Evolutionary conservation across 1,140 invertebrate genomes (phyloP).

Genomic region (Archivesica marissinica): DNA sequence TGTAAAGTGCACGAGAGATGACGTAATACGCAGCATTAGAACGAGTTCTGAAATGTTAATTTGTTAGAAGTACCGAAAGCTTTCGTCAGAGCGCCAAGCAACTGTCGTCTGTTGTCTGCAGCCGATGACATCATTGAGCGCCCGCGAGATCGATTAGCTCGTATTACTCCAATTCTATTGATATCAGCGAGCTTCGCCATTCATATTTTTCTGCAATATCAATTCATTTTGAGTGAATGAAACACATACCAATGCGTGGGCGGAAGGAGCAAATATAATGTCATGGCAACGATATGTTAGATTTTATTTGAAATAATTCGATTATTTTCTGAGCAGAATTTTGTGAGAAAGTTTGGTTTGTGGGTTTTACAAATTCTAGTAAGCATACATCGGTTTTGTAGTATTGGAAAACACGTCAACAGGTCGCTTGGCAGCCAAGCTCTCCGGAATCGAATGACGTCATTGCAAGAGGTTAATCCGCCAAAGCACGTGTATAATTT

Average conservation of each 20-base stretch:
- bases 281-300: slow-evolving; percentile 5
- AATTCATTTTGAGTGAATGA: slow-evolving; percentile 39
- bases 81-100: slow-evolving; percentile 33
- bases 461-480: slow-evolving; percentile 47
- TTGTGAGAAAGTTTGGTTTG: slow-evolving; percentile 32
- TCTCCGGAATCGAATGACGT: slow-evolving; percentile 36
- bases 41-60: slow-evolving; percentile 18
- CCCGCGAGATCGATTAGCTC: slow-evolving; percentile 46
- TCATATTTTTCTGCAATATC: slow-evolving; percentile 38
- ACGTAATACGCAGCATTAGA: slow-evolving; percentile 10
- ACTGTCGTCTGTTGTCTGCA: slow-evolving; percentile 34
- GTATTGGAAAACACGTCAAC: slow-evolving; percentile 47
- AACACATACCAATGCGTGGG: slow-evolving; percentile 32
- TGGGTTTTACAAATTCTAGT: slow-evolving; percentile 40
- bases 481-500: slow-evolving; percentile 41
- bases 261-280: slow-evolving; percentile 10
- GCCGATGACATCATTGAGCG: slow-evolving; percentile 32
- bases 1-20: slow-evolving; percentile 1
- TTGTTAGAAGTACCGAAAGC: slow-evolving; percentile 19
- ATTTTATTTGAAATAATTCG: slow-evolving; percentile 29
- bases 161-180: slow-evolving; percentile 41
- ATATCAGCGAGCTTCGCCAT: slow-evolving; percentile 22
- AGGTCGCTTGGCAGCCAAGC: slow-evolving; percentile 37
- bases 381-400: slow-evolving; percentile 17
- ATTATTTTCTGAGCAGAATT: slow-evolving; percentile 27